A percentile compares a stretch with the other conserved stretches of the same genome.
Evolutionary conservation across 2,113 vertebrate species (phyloP).

Genomic region (Hippocampus comes): DNA sequence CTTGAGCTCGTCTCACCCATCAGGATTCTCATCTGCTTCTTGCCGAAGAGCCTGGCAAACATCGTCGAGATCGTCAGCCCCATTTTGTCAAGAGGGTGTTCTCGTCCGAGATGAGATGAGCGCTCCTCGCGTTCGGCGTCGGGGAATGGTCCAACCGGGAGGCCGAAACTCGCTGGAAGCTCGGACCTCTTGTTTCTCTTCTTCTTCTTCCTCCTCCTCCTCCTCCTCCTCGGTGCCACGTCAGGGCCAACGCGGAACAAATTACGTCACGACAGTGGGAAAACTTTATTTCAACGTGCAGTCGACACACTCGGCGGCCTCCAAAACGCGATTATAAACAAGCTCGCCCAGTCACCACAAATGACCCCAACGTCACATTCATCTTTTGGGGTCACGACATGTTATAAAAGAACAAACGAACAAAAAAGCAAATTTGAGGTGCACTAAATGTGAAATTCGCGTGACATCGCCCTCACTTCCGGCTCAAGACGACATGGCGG

Average conservation of each 20-base stretch:
- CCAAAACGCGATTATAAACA: rapidly evolving
- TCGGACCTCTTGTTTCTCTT: not conserved
- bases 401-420: no score
- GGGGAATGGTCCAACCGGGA: slow-evolving; percentile 5
- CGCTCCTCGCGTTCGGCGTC: not conserved
- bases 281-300: slow-evolving; percentile 40
- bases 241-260: slow-evolving; percentile 71
- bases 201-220: not conserved
- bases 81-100: slow-evolving; percentile 55
- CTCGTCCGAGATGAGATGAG: not conserved
- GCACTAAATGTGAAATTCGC: no score
- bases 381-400: no score
- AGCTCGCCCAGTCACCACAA: not conserved
- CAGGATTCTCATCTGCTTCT: slow-evolving; percentile 88
- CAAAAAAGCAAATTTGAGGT: not conserved
- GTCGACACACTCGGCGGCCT: rapidly evolving
- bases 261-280: slow-evolving; percentile 53
- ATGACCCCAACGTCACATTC: not conserved
- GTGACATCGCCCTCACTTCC: slow-evolving; percentile 15
- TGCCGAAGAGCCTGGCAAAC: slow-evolving; percentile 81
- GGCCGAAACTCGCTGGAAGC: not conserved
- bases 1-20: slow-evolving; percentile 68
- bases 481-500: slow-evolving; percentile 49
- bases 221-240: slow-evolving; percentile 61
- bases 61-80: slow-evolving; percentile 78